Conservation (phyloP, 2,888 invertebrate species). For the Acholoe squamosa region DNA sequence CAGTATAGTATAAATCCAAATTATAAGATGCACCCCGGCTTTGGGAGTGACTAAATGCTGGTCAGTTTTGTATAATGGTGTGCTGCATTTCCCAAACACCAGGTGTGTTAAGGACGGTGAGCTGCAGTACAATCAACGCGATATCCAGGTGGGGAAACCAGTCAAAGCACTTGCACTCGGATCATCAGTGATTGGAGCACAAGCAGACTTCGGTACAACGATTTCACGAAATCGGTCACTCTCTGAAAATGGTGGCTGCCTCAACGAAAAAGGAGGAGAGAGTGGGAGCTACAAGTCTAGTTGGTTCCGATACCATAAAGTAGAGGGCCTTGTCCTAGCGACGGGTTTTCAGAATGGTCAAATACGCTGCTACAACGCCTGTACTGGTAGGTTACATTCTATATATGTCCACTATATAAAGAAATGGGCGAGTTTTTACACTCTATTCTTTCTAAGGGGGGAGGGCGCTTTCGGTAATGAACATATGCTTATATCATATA, state of each 20-base stretch:
- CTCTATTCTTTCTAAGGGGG: background rate
- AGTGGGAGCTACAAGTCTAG: background rate
- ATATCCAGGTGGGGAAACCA: background rate
- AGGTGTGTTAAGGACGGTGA: background rate
- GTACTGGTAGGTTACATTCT: conserved; percentile 80
- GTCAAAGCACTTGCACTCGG: conserved; percentile 32
- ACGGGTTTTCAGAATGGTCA: conserved; percentile 84
- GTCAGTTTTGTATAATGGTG: no score
- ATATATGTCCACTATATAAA: no score
- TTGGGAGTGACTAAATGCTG: no score
- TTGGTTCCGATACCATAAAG: conserved; percentile 64
- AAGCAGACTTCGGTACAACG: conserved; percentile 20
- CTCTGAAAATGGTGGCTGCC: background rate
- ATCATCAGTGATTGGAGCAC: background rate
- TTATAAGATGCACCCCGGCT: no score
- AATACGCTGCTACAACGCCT: conserved; percentile 84
- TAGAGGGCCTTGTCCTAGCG: conserved; percentile 83
- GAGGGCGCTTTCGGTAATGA: no score
- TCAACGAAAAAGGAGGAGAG: background rate
- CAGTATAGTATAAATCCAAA: no score
- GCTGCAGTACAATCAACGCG: background rate
- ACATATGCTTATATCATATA: no score
- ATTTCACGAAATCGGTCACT: background rate
- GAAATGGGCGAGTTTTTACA: no score
- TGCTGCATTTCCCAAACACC: background rate